Conservation (phyloP, 2,797 vertebrate species). For the Neoniphon sammara region DNA sequence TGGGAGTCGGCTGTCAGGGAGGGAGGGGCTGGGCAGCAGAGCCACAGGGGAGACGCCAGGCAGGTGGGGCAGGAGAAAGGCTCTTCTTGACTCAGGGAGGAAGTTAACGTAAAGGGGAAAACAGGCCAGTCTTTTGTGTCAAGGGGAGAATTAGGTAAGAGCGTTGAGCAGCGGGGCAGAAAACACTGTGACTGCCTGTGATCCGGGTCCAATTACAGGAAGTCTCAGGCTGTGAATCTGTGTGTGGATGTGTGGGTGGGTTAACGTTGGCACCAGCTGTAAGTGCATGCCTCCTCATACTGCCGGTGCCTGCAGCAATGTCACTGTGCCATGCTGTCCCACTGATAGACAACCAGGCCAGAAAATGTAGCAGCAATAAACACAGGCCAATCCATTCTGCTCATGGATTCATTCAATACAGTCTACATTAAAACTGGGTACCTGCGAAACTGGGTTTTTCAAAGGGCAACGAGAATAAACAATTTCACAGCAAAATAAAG, state of each 20-base stretch:
- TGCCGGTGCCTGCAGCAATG: conserved; percentile 42
- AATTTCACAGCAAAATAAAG: not conserved
- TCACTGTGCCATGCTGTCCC: conserved; percentile 22
- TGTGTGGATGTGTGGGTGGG: conserved; percentile 42
- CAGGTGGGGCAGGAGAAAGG: conserved; percentile 26
- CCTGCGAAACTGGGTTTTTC: not conserved
- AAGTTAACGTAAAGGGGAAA: conserved; percentile 51
- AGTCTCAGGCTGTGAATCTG: conserved; percentile 72
- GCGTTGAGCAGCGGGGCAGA: conserved; percentile 41
- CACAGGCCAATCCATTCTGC: conserved; percentile 2
- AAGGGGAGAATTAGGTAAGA: conserved; percentile 42
- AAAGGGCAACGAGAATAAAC: not conserved
- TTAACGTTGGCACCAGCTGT: conserved; percentile 54
- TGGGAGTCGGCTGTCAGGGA: not conserved
- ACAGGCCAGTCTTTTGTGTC: conserved; percentile 37
- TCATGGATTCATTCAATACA: conserved; percentile 30
- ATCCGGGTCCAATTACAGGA: conserved; percentile 66
- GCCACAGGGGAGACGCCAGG: not conserved
- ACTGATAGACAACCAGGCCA: conserved; percentile 30
- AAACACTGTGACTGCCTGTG: conserved; percentile 45
- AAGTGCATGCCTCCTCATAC: conserved; percentile 9
- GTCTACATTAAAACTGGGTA: conserved; percentile 21
- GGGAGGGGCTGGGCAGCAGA: not conserved
- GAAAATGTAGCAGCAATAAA: conserved; percentile 12
- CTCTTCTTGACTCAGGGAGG: conserved; percentile 47